These are phyloP conservation scores for Nycticryphes semicollaris DNA, from an alignment of 2,113 vertebrate species.

Conservation along the genomic window DNA sequence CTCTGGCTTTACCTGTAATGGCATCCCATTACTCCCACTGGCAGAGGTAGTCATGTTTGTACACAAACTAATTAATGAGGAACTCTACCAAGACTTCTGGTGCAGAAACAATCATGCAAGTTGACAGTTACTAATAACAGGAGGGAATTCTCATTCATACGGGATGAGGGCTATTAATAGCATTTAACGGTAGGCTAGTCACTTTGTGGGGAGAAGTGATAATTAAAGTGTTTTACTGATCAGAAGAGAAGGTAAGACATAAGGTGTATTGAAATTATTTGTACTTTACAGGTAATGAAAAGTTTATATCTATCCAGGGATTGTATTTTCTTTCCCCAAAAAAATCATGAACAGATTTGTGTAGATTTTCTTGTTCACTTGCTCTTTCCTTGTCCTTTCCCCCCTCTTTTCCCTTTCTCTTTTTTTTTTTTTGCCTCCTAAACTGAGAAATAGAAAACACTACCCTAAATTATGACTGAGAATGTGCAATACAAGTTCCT, in stretches of 20 bases:
- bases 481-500: neutral
- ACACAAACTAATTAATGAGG: constrained; percentile 63
- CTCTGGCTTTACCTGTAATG: constrained; percentile 30
- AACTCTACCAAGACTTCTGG: constrained; percentile 57
- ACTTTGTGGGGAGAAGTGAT: neutral
- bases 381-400: neutral
- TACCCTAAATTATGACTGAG: neutral
- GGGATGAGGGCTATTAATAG: constrained; percentile 37
- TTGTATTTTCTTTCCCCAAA: no score
- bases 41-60: constrained; percentile 61
- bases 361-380: neutral
- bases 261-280: neutral
- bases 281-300: neutral
- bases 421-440: neutral
- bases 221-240: constrained; percentile 1
- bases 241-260: neutral
- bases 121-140: constrained; percentile 67
- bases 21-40: constrained; percentile 40
- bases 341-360: neutral
- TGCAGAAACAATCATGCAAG: constrained; percentile 46
- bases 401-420: neutral
- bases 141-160: constrained; percentile 54
- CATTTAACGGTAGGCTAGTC: constrained; percentile 1
- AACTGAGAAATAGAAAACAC: neutral
- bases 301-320: neutral